Evolutionary conservation across 2,113 vertebrate genomes (phyloP).

Genomic region (Pseudonaja textilis): DNA sequence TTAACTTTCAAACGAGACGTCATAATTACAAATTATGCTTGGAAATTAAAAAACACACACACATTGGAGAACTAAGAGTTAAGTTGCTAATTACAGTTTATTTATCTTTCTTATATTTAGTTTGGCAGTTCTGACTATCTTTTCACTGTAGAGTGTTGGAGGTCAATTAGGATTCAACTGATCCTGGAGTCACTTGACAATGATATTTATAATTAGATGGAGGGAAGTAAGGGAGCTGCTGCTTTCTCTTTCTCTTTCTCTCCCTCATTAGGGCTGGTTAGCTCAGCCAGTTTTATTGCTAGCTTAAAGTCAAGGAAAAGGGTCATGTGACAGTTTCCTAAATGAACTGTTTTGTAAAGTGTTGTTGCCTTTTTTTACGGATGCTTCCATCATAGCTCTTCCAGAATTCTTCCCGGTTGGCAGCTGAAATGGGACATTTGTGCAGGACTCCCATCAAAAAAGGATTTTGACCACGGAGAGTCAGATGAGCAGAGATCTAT

Average conservation of each 20-base stretch:
- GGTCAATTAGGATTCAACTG: constrained; percentile 53
- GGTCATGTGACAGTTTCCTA: constrained; percentile 57
- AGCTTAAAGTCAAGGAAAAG: constrained; percentile 63
- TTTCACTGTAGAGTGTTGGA: constrained; percentile 36
- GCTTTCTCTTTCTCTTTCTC: constrained; percentile 53
- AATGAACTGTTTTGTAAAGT: constrained; percentile 59
- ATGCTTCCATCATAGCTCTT: not conserved
- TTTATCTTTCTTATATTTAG: constrained; percentile 41
- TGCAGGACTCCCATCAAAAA: constrained; percentile 3
- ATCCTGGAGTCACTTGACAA: constrained; percentile 55
- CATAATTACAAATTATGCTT: constrained; percentile 17
- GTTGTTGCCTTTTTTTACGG: constrained; percentile 42
- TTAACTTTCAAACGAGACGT: constrained; percentile 23
- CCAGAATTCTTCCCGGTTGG: constrained; percentile 18
- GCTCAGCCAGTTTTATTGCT: constrained; percentile 56
- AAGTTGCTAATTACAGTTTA: constrained; percentile 33
- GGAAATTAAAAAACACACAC: not conserved
- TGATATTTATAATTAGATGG: constrained; percentile 56
- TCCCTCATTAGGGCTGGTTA: constrained; percentile 58
- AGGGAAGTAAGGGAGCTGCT: constrained; percentile 49
- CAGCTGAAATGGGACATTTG: constrained; percentile 23
- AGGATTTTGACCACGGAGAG: not conserved
- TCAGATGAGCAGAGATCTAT: constrained; percentile 2
- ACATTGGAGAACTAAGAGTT: constrained; percentile 47
- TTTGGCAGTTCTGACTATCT: constrained; percentile 50